Conservation (phyloP, 2,888 invertebrate genomes). For the Antitype chi region DNA sequence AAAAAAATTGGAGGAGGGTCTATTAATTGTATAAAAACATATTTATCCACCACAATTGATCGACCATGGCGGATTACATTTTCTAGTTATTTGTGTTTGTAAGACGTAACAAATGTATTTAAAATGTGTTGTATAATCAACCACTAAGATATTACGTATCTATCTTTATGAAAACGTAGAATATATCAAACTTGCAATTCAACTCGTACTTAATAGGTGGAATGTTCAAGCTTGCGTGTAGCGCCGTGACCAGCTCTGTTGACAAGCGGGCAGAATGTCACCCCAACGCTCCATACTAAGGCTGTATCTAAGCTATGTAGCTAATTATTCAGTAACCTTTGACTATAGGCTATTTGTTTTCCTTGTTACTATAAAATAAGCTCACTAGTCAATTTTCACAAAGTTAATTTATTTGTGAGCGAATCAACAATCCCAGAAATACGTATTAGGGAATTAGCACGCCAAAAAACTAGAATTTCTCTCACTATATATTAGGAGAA, state of each 20-base stretch:
- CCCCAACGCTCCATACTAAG: constrained; percentile 32
- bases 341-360: background rate
- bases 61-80: too few species aligned
- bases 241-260: constrained; percentile 41
- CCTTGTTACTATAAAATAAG: background rate
- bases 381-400: too few species aligned
- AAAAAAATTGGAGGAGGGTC: too few species aligned
- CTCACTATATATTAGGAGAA: too few species aligned
- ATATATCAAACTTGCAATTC: constrained; percentile 17
- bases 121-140: background rate
- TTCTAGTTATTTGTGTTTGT: too few species aligned
- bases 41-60: too few species aligned
- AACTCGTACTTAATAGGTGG: constrained; percentile 29
- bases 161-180: background rate
- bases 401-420: too few species aligned
- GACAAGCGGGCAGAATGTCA: constrained; percentile 50
- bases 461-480: too few species aligned
- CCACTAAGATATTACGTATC: background rate
- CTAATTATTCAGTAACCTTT: background rate
- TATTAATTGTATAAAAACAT: too few species aligned
- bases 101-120: too few species aligned
- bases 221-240: constrained; percentile 44
- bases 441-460: too few species aligned
- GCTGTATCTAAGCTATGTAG: background rate
- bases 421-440: too few species aligned